phyloP scores from a whole-genome alignment of 2,797 vertebrate genomes.

The Gallinago stenura region DNA sequence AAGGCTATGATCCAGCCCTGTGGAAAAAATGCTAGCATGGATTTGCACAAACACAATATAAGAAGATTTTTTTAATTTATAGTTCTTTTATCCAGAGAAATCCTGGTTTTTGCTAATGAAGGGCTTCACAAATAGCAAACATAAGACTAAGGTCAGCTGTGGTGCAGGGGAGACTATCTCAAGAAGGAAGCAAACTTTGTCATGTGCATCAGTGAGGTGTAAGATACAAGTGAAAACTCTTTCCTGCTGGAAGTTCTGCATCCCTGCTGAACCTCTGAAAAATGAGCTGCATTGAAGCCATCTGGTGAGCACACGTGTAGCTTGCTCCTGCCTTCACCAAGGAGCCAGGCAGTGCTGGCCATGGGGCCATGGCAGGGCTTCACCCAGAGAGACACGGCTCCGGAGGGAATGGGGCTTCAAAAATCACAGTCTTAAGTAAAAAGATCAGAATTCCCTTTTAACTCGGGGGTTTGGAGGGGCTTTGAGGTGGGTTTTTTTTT shows the following conservation, averaged over 20 bases:
- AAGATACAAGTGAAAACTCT: not conserved
- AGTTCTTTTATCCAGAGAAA: not conserved
- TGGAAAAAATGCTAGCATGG: not conserved
- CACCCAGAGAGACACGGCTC: accelerated
- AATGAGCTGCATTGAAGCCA: accelerated
- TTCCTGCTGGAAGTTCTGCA: not conserved
- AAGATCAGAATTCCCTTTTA: not conserved
- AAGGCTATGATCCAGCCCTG: not conserved
- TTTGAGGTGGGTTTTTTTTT: not conserved
- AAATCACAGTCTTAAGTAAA: not conserved
- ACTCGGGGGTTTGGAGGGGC: accelerated
- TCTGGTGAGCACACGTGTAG: accelerated
- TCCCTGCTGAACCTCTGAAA: not conserved
- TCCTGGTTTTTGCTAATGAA: not conserved
- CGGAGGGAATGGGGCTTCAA: not conserved
- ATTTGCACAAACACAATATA: not conserved
- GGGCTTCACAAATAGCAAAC: not conserved
- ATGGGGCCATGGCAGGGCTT: not conserved
- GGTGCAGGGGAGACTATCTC: not conserved
- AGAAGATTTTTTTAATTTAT: not conserved
- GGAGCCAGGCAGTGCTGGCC: not conserved
- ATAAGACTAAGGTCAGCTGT: not conserved
- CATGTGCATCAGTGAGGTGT: not conserved
- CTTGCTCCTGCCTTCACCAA: not conserved
- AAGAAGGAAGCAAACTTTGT: not conserved